These are phyloP conservation scores for Catagonus wagneri DNA, from an alignment of 2,113 vertebrate genomes.

Conservation along the genomic window DNA sequence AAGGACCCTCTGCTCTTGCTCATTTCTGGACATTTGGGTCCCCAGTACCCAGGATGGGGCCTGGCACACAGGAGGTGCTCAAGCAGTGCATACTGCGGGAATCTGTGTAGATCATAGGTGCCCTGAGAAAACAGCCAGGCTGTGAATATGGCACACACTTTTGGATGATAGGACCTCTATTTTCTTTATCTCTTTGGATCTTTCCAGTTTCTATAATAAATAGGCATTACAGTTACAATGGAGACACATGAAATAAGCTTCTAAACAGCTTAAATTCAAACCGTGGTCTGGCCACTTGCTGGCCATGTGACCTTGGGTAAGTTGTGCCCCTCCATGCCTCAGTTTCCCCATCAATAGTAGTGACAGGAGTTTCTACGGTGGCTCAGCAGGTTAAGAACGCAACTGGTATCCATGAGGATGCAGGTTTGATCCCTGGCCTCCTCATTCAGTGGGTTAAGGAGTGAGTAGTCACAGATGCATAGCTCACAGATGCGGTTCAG, in stretches of 20 bases:
- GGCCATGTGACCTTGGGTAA: background rate
- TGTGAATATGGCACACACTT: background rate
- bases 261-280: background rate
- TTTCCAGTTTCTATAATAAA: background rate
- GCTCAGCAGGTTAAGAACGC: no score
- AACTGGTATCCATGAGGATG: no score
- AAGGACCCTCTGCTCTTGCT: background rate
- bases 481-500: no score
- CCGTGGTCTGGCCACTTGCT: background rate
- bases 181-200: background rate
- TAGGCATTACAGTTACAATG: background rate
- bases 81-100: background rate
- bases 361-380: no score
- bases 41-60: background rate
- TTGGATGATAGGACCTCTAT: background rate
- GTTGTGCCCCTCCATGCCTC: background rate
- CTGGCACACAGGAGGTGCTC: background rate
- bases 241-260: background rate
- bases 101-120: background rate
- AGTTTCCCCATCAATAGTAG: background rate
- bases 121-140: background rate
- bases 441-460: no score
- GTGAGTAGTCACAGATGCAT: no score
- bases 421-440: no score
- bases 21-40: background rate